Conservation (phyloP, 2,888 invertebrate species). For the Anoncus sp. region DNA sequence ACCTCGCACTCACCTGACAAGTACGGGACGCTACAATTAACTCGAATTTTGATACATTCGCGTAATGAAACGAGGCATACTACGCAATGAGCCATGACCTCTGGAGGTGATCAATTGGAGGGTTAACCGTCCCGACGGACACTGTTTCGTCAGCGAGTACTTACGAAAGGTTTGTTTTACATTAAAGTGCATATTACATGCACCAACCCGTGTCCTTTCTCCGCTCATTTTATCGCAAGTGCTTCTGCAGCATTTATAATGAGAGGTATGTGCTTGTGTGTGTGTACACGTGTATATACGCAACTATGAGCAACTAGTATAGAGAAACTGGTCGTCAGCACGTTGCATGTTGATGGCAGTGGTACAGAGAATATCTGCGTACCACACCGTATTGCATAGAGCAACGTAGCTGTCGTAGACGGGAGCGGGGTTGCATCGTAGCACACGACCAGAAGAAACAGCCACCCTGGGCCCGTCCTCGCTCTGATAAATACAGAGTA, state of each 20-base stretch:
- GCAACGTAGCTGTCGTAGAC: slow-evolving; percentile 57
- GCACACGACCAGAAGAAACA: slow-evolving; percentile 49
- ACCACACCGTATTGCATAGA: slow-evolving; percentile 34
- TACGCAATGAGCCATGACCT: too few relatives aligned
- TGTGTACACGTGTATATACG: neutral
- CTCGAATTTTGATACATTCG: too few relatives aligned
- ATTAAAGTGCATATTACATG: slow-evolving; percentile 61
- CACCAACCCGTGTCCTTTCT: slow-evolving; percentile 43
- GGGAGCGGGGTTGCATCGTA: slow-evolving; percentile 48
- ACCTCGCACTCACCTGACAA: too few relatives aligned
- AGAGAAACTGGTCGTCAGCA: slow-evolving; percentile 44
- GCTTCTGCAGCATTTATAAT: slow-evolving; percentile 79
- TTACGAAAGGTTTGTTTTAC: slow-evolving; percentile 39
- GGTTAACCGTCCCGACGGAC: too few relatives aligned
- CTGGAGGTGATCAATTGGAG: too few relatives aligned
- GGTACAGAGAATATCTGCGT: slow-evolving; percentile 34
- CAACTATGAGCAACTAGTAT: slow-evolving; percentile 16
- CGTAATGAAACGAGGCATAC: too few relatives aligned
- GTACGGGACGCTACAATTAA: too few relatives aligned
- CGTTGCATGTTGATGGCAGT: slow-evolving; percentile 52
- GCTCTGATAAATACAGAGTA: slow-evolving; percentile 45
- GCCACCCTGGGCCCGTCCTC: slow-evolving; percentile 33
- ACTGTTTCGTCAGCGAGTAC: slow-evolving; percentile 72
- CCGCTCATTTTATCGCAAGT: slow-evolving; percentile 70
- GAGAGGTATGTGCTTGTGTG: slow-evolving; percentile 64